A percentile compares a stretch with the other conserved stretches of the same genome.
These are phyloP conservation scores for Cheilosia scutellata DNA, from an alignment of 2,888 invertebrate species.

Conservation along the genomic window DNA sequence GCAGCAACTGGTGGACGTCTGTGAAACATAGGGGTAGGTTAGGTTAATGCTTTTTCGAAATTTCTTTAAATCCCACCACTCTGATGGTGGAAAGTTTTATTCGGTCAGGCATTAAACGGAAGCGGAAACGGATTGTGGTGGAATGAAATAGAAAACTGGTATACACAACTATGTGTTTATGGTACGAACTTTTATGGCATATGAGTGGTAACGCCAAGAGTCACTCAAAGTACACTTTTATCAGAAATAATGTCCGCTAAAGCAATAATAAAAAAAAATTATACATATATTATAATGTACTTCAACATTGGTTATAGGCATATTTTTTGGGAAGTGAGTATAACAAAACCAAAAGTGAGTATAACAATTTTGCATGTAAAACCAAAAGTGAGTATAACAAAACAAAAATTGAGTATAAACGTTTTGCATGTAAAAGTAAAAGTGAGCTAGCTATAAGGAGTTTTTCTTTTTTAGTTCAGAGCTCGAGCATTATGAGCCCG, in stretches of 20 bases:
- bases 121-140: not conserved
- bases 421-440: too few relatives aligned
- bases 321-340: too few relatives aligned
- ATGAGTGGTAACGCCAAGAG: not conserved
- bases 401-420: too few relatives aligned
- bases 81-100: not conserved
- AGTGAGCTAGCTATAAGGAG: too few relatives aligned
- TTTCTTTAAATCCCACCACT: not conserved
- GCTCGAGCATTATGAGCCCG: too few relatives aligned
- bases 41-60: slow-evolving; percentile 36
- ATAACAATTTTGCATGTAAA: too few relatives aligned
- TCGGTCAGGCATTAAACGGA: not conserved
- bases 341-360: too few relatives aligned
- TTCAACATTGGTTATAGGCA: too few relatives aligned
- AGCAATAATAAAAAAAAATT: too few relatives aligned
- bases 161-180: not conserved
- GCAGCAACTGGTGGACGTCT: slow-evolving; percentile 63
- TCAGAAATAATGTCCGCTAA: not conserved
- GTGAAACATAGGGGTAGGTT: slow-evolving; percentile 32
- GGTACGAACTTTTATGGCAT: not conserved
- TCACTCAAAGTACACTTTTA: slow-evolving; percentile 25
- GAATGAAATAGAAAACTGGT: not conserved
- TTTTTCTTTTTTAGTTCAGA: too few relatives aligned
- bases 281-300: too few relatives aligned
- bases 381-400: too few relatives aligned